These are phyloP conservation scores for Chaenogobius annularis DNA, from an alignment of 2,113 vertebrate genomes.

Conservation along the genomic window DNA sequence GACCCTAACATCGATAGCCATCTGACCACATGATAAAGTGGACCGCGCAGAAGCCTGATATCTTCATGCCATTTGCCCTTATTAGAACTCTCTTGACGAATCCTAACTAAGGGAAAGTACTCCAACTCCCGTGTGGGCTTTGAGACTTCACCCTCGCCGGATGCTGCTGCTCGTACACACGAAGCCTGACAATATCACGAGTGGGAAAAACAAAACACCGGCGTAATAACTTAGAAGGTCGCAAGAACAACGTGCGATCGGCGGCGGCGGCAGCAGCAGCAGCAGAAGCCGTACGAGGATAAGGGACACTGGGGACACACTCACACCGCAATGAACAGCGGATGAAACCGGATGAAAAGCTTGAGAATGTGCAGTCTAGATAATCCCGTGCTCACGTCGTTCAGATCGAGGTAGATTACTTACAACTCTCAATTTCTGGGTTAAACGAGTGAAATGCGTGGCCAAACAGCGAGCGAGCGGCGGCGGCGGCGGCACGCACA, in stretches of 20 bases:
- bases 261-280: conserved; percentile 6
- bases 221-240: background rate
- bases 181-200: background rate
- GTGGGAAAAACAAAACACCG: background rate
- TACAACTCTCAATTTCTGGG: conserved; percentile 27
- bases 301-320: conserved; percentile 25
- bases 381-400: conserved; percentile 56
- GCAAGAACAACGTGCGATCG: conserved; percentile 27
- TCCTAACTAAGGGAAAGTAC: background rate
- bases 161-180: background rate
- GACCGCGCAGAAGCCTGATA: background rate
- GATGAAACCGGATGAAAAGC: conserved; percentile 58
- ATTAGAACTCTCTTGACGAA: background rate
- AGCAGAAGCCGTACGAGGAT: conserved; percentile 21
- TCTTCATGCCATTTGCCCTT: background rate
- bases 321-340: conserved; percentile 29
- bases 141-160: background rate
- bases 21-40: background rate
- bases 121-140: background rate
- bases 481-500: background rate
- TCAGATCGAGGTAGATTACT: conserved; percentile 40
- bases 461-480: background rate
- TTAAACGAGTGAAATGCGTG: background rate
- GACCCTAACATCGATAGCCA: background rate
- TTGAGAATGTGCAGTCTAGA: conserved; percentile 41